Percentiles rank a stretch among this genome's conserved stretches.
Conservation (phyloP, 1,140 invertebrate genomes). For the Drosophila tropicalis region DNA sequence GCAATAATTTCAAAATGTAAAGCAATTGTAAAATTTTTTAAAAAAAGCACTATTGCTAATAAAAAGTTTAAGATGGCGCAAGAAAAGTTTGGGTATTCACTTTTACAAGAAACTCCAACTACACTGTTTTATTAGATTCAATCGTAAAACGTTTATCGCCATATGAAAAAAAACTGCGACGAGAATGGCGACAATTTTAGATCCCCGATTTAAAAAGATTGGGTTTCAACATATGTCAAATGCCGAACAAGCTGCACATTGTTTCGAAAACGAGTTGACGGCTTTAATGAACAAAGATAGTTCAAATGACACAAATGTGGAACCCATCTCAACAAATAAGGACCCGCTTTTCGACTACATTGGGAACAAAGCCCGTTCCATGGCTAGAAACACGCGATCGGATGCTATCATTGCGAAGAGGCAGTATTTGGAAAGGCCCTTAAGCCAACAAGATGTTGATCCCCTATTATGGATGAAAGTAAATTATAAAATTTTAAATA, state of each 20-base stretch:
- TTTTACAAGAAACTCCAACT: neutral
- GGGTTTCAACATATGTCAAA: conserved; percentile 5
- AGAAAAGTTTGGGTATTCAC: conserved; percentile 2
- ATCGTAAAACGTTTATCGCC: neutral
- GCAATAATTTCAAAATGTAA: conserved; percentile 17
- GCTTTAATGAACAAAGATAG: conserved; percentile 9
- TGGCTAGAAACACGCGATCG: conserved; percentile 5
- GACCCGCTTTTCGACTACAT: conserved; percentile 3
- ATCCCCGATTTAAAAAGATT: too few species aligned
- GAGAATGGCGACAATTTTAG: conserved; percentile 1
- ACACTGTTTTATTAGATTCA: neutral
- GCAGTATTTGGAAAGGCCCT: neutral
- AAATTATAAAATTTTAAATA: conserved; percentile 6
- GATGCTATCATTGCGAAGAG: conserved; percentile 1
- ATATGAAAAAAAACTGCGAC: neutral
- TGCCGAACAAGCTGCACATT: conserved; percentile 5
- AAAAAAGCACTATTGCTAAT: conserved; percentile 14
- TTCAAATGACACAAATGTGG: neutral
- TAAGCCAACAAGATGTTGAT: conserved; percentile 1
- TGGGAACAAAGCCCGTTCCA: conserved; percentile 3
- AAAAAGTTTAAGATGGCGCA: conserved; percentile 1
- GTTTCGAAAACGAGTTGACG: conserved; percentile 9
- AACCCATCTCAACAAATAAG: neutral
- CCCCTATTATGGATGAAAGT: neutral
- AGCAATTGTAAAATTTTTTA: conserved; percentile 8